A percentile compares a stretch with the other conserved stretches of the same genome.
Conservation (phyloP, 2,888 invertebrate genomes). For the Phanerotoma sp. region DNA sequence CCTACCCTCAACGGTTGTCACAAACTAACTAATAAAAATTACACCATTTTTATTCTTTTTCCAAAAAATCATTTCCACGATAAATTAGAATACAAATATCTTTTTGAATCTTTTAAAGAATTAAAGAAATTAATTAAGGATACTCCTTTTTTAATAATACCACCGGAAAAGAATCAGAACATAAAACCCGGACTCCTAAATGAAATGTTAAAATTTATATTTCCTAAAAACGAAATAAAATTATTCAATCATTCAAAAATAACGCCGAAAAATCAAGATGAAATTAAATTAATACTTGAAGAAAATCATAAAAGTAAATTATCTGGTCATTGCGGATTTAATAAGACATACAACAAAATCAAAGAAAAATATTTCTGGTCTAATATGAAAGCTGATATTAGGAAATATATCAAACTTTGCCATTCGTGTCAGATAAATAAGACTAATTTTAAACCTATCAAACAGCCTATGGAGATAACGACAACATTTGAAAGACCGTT, state of each 20-base stretch:
- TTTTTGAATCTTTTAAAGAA: too few species aligned
- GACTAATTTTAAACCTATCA: constrained; percentile 14
- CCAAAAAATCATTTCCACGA: too few species aligned
- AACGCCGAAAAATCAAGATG: constrained; percentile 17
- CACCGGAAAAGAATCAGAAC: constrained; percentile 14
- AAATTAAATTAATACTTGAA: constrained; percentile 22
- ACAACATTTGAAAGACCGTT: constrained; percentile 21
- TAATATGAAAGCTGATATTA: constrained; percentile 26
- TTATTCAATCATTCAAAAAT: constrained; percentile 1
- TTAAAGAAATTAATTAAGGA: not conserved
- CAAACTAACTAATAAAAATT: too few species aligned
- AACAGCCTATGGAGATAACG: constrained; percentile 27
- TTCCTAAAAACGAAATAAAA: constrained; percentile 18
- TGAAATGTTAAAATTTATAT: constrained; percentile 27
- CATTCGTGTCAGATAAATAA: constrained; percentile 29
- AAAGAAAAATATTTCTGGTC: constrained; percentile 28
- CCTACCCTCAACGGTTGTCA: too few species aligned
- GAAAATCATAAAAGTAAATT: constrained; percentile 23
- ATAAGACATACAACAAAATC: constrained; percentile 25
- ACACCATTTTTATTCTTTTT: too few species aligned
- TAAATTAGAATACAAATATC: too few species aligned
- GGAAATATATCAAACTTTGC: constrained; percentile 26
- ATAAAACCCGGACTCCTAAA: constrained; percentile 19
- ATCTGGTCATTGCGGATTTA: constrained; percentile 32
- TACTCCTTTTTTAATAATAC: not conserved